Evolutionary conservation across 2,888 invertebrate species (phyloP).

Genomic region (Eristalinus aeneus): DNA sequence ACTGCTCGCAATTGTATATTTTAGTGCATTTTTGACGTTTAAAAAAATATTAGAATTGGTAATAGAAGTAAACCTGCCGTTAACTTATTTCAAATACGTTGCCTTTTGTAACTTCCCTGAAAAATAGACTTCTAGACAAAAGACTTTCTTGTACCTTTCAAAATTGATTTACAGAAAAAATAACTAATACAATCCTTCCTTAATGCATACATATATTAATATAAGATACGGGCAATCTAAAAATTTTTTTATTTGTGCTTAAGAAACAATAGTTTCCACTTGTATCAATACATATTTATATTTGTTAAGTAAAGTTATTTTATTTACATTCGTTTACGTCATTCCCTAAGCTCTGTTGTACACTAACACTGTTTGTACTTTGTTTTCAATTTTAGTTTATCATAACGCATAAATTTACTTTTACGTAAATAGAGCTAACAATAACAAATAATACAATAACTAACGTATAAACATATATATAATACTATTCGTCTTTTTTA

Average conservation of each 20-base stretch:
- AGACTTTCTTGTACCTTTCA: slow-evolving; percentile 36
- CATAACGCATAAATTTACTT: slow-evolving; percentile 34
- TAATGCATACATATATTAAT: slow-evolving; percentile 50
- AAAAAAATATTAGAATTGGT: slow-evolving; percentile 1
- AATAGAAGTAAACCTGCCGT: not conserved
- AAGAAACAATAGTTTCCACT: slow-evolving; percentile 7
- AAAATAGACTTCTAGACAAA: too few relatives aligned
- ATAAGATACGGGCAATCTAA: slow-evolving; percentile 45
- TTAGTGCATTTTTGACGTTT: slow-evolving; percentile 23
- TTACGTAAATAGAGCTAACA: slow-evolving; percentile 40
- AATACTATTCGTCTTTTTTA: not conserved
- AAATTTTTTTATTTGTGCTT: slow-evolving; percentile 58
- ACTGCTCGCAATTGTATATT: not conserved
- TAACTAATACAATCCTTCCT: slow-evolving; percentile 55
- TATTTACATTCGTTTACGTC: slow-evolving; percentile 33
- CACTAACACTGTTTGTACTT: slow-evolving; percentile 13
- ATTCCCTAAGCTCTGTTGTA: slow-evolving; percentile 41
- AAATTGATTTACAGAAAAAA: slow-evolving; percentile 14
- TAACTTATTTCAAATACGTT: slow-evolving; percentile 4
- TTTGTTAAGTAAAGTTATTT: slow-evolving; percentile 12
- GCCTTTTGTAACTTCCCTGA: slow-evolving; percentile 36
- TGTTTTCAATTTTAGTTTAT: slow-evolving; percentile 1
- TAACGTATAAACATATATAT: not conserved
- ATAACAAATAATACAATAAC: slow-evolving; percentile 45
- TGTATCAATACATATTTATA: not conserved